Conservation (phyloP, 2,797 vertebrate species). For the Dipus sagitta region DNA sequence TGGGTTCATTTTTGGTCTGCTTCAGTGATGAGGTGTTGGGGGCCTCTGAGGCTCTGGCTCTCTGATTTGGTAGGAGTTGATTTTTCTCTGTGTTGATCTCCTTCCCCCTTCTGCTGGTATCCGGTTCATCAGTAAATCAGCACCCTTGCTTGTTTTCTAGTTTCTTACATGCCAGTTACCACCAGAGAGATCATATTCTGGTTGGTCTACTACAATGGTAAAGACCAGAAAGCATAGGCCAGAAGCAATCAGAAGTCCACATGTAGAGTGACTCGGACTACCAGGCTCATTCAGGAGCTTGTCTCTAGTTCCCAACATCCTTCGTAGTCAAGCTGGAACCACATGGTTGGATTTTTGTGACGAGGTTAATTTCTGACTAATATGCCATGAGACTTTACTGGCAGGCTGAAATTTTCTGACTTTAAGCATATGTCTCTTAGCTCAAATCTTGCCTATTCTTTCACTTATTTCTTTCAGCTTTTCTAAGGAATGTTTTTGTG, state of each 20-base stretch:
- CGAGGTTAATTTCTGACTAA: not conserved
- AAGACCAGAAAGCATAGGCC: not conserved
- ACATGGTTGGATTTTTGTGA: not conserved
- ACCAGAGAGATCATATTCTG: not conserved
- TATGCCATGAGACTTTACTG: not conserved
- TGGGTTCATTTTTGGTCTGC: too few species aligned
- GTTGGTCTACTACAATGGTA: not conserved
- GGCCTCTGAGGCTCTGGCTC: too few species aligned
- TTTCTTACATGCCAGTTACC: not conserved
- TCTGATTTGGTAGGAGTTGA: too few species aligned
- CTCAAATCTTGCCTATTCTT: not conserved
- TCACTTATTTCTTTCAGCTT: too few species aligned
- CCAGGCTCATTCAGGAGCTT: too few species aligned
- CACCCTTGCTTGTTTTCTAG: too few species aligned
- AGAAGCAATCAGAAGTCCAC: not conserved
- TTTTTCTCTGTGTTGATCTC: too few species aligned
- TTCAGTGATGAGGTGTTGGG: too few species aligned
- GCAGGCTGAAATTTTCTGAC: not conserved
- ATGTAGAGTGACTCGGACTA: accelerated
- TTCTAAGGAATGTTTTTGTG: too few species aligned
- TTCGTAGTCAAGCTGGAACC: not conserved
- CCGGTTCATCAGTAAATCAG: too few species aligned
- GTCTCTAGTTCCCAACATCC: not conserved
- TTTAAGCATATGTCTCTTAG: not conserved
- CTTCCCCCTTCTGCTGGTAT: too few species aligned